phyloP scores from a whole-genome alignment of 2,888 invertebrate species.

The Orthonychiurus folsomi region DNA sequence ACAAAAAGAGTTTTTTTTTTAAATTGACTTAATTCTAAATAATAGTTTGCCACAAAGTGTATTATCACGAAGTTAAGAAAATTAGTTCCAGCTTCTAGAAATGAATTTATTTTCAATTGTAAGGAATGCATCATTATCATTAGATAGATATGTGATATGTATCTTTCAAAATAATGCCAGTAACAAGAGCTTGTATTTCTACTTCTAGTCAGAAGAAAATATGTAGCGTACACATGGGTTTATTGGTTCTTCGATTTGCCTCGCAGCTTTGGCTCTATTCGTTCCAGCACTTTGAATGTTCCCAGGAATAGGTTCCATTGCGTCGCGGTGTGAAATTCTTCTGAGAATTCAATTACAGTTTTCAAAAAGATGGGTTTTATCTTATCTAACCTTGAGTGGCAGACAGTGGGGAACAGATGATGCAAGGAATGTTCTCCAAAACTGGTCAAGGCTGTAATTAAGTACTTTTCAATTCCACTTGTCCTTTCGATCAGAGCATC shows the following conservation, averaged over 20 bases:
- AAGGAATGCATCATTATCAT: too few relatives aligned
- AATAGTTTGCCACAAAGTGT: too few relatives aligned
- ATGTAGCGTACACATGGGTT: not conserved
- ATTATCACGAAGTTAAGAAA: too few relatives aligned
- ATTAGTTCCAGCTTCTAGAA: not conserved
- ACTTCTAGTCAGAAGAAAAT: not conserved
- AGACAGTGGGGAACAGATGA: slow-evolving; percentile 70
- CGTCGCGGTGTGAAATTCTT: not conserved
- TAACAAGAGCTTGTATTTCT: not conserved
- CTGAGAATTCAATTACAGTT: not conserved
- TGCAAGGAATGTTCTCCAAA: slow-evolving; percentile 69
- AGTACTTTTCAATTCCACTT: slow-evolving; percentile 51
- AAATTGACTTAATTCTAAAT: too few relatives aligned
- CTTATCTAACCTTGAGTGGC: slow-evolving; percentile 56
- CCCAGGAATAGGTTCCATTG: not conserved
- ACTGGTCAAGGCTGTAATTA: slow-evolving; percentile 44
- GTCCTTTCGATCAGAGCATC: slow-evolving; percentile 64
- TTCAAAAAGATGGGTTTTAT: not conserved
- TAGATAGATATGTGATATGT: not conserved
- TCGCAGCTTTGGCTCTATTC: not conserved
- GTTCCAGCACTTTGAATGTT: not conserved
- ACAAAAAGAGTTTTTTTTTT: too few relatives aligned
- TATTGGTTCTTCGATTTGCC: not conserved
- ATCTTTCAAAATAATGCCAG: not conserved
- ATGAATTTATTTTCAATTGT: not conserved